A percentile compares a stretch with the other conserved stretches of the same genome.
Evolutionary conservation across 2,888 invertebrate species (phyloP).

Genomic region (Pachymerium ferrugineum): DNA sequence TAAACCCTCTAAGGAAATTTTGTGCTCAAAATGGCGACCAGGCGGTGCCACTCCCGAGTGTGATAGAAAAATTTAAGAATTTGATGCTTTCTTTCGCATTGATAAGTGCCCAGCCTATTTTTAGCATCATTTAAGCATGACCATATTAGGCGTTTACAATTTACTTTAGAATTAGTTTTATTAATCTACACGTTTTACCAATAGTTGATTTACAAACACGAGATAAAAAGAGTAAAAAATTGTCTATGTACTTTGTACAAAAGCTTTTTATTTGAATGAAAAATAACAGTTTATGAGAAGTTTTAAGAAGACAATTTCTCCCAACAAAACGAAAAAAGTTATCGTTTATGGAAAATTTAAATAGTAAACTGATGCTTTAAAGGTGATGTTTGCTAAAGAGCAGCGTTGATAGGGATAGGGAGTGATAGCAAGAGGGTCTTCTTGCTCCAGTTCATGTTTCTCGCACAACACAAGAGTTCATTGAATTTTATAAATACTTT

Average conservation of each 20-base stretch:
- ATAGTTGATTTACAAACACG: too few species aligned
- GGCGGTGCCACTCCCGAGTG: constrained; percentile 14
- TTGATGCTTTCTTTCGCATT: not conserved
- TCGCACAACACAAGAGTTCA: too few species aligned
- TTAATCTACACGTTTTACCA: not conserved
- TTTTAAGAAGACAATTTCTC: too few species aligned
- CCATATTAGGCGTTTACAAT: constrained; percentile 1
- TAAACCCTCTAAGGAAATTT: not conserved
- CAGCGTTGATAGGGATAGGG: not conserved
- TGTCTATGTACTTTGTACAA: too few species aligned
- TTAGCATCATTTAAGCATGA: constrained; percentile 1
- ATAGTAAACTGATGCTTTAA: not conserved
- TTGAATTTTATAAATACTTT: too few species aligned
- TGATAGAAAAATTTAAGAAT: constrained; percentile 1
- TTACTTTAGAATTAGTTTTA: not conserved
- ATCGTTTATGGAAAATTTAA: too few species aligned
- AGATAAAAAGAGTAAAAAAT: too few species aligned
- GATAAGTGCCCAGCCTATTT: not conserved
- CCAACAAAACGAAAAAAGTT: too few species aligned
- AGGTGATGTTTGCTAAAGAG: not conserved
- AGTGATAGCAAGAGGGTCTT: constrained; percentile 5
- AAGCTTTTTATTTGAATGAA: too few species aligned
- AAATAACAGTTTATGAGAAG: too few species aligned
- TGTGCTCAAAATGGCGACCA: constrained; percentile 17
- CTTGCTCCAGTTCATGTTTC: constrained; percentile 1